phyloP scores from a whole-genome alignment of 2,888 invertebrate species.

The Aspidiotus destructor region DNA sequence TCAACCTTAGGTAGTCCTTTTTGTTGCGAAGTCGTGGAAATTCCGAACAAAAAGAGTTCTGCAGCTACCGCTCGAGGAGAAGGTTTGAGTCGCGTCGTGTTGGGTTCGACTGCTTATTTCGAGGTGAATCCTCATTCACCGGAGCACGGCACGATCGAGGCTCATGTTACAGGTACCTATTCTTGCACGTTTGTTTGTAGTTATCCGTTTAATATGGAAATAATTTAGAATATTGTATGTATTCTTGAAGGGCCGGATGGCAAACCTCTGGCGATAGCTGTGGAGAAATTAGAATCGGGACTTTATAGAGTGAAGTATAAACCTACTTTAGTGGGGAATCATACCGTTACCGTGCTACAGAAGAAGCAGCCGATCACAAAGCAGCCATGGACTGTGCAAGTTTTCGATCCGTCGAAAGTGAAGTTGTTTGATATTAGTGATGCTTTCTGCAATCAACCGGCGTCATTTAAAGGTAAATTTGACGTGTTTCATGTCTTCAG shows the following conservation, averaged over 20 bases:
- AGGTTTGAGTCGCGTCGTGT: conserved; percentile 40
- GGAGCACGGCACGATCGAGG: conserved; percentile 42
- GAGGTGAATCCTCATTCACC: conserved; percentile 42
- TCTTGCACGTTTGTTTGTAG: conserved; percentile 11
- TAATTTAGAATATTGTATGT: conserved; percentile 19
- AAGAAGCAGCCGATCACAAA: conserved; percentile 53
- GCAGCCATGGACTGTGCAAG: conserved; percentile 60
- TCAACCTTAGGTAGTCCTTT: conserved; percentile 65
- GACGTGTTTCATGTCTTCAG: conserved; percentile 38
- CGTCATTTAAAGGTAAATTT: conserved; percentile 58
- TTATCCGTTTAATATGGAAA: conserved; percentile 1
- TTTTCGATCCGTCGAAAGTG: conserved; percentile 65
- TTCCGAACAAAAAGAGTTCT: conserved; percentile 42
- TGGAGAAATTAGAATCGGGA: conserved; percentile 64
- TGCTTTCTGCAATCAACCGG: conserved; percentile 69
- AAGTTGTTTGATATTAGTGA: conserved; percentile 65
- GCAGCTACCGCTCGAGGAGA: conserved; percentile 39
- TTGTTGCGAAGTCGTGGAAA: conserved; percentile 58
- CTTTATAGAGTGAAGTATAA: conserved; percentile 61
- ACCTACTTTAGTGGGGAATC: conserved; percentile 63
- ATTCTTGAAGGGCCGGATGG: conserved; percentile 46
- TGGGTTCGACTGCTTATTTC: conserved; percentile 45
- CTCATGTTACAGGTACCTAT: conserved; percentile 45
- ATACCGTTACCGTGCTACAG: conserved; percentile 58
- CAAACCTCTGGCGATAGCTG: conserved; percentile 45